phyloP scores from a whole-genome alignment of 2,113 vertebrate species.

The Phodopus roborovskii region DNA sequence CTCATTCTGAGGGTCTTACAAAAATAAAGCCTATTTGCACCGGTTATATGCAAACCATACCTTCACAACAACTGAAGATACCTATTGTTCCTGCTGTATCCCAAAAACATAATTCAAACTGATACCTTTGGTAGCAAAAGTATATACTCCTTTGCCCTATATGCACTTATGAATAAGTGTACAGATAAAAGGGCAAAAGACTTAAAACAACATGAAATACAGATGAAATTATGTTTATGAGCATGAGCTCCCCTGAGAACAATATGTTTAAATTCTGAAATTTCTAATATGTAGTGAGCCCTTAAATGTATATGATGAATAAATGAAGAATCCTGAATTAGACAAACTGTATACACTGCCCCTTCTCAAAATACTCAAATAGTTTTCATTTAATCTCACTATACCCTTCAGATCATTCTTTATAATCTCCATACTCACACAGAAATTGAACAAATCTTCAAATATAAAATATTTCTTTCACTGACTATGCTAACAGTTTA shows the following conservation, averaged over 20 bases:
- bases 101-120: conserved; percentile 12
- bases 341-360: conserved; percentile 11
- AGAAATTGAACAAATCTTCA: conserved; percentile 18
- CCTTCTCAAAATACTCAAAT: not conserved
- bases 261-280: conserved; percentile 1
- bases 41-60: not conserved
- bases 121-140: not conserved
- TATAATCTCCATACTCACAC: not conserved
- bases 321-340: conserved; percentile 24
- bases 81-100: not conserved
- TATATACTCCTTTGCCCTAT: not conserved
- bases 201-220: not conserved
- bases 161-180: conserved; percentile 29
- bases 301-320: conserved; percentile 9
- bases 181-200: not conserved
- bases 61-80: not conserved
- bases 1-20: too few relatives aligned
- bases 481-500: not conserved
- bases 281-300: conserved; percentile 19
- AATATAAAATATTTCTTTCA: conserved; percentile 22
- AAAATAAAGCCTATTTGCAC: not conserved
- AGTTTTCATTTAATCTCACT: not conserved
- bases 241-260: conserved; percentile 7
- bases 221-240: not conserved
- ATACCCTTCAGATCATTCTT: not conserved